Conservation (phyloP, 2,888 invertebrate species). For the Tachina fera region DNA sequence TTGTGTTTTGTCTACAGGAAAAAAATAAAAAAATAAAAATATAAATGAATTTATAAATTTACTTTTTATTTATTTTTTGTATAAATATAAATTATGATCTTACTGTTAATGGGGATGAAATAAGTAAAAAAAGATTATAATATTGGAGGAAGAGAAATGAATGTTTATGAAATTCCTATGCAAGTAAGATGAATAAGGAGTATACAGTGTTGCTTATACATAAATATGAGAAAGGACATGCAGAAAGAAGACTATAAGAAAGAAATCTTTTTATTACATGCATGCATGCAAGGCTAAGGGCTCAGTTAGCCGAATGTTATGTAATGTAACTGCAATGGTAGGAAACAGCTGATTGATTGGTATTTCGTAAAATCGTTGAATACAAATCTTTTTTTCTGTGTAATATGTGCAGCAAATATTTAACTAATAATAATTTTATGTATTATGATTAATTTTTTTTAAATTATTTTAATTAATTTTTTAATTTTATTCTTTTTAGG, state of each 20-base stretch:
- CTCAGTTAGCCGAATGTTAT: too few relatives aligned
- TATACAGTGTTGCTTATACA: background rate
- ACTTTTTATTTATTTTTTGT: background rate
- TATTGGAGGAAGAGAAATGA: constrained; percentile 15
- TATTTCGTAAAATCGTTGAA: too few relatives aligned
- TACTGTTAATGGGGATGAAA: constrained; percentile 35
- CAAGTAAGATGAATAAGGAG: background rate
- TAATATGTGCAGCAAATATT: too few relatives aligned
- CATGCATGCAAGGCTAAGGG: too few relatives aligned
- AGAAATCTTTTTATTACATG: background rate
- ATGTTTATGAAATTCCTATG: constrained; percentile 17
- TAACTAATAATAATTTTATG: too few relatives aligned
- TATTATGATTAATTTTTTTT: too few relatives aligned
- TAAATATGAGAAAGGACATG: background rate
- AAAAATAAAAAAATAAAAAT: background rate
- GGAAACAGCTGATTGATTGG: too few relatives aligned
- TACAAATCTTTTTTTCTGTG: too few relatives aligned
- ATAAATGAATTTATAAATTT: constrained; percentile 44
- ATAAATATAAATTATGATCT: constrained; percentile 48
- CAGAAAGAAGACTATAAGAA: background rate
- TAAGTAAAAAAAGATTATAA: background rate
- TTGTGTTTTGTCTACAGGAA: constrained; percentile 4
- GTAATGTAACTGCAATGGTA: too few relatives aligned
- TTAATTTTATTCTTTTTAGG: too few relatives aligned
- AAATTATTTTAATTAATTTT: too few relatives aligned